Base-by-base conservation (phyloP, 2,888 invertebrate genomes). In the Lymantria dispar region DNA sequence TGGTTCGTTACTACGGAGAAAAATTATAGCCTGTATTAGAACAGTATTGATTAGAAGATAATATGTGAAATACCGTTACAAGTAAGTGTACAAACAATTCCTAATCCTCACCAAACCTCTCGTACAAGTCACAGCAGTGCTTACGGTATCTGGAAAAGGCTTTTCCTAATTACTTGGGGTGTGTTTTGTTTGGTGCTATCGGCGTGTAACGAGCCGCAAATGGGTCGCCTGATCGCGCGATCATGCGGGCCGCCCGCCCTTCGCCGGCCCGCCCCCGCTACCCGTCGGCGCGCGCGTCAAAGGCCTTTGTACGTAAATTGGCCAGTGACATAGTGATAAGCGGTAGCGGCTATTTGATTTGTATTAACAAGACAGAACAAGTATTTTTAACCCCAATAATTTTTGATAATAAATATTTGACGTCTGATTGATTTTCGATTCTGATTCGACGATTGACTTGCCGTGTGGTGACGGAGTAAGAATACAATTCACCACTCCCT, bases 151-250 rank as follows among this genome's bases (percentile, higher is more conserved):
- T n/a, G n/a, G 38, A 87, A 87, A 89, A 89, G 88, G 87, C 86
- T 89, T 89, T 88, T 78, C 84, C 88, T 89, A 91, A 89, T 91
- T 90, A 89, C 87, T 89, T 86, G 81, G 87, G 87, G 89, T 88
- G 81, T 85, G 88, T 90, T 88, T 89, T 91, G 91, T 90, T 87
- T 90, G 88, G 85, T 80, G 87, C 84, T 91, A 90, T 91, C 91
- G 77, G 89, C 80, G 89, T 82, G 89, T 86, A 90, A 86, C 90
- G 91, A 87, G 87, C 85, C 86, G 87, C 90, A 85, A 89, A 89
- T 87, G 88, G 90, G 87, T 87, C 86, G 81, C 72, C 64, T 72
- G 89, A 90, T 89, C 88, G 85, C 74, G 78, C 87, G 83, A 89
- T 88, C 88, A 89, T 88, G 90, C 89, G 89, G 89, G 89, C 83